Evolutionary conservation across 2,113 vertebrate species (phyloP), one percentile per base, ranked within the genome.

Genomic region (Nasalis larvatus): DNA sequence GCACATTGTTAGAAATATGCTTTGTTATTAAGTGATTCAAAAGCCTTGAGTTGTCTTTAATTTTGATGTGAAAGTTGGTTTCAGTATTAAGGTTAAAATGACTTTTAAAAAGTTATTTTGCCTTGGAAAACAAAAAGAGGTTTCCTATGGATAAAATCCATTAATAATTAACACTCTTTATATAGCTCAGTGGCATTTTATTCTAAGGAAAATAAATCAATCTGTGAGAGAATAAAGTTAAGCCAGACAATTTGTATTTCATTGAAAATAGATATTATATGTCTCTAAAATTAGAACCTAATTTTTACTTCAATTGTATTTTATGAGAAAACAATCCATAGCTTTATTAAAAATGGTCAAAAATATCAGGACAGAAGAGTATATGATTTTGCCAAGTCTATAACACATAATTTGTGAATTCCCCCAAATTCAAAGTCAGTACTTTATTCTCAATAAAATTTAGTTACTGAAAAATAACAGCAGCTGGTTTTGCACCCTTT

Each of bases 161-260:
- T 97, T 89, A 93, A 95, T 85, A 97, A 97, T 97, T 94, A 94
- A 92, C 27, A 76, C 23, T 91, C 32, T 85, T 97, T 97, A 95
- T 60, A 89, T 94, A 85, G 63, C 54, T 97, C 40, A 82, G 37
- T 77, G 89, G 80, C 97, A 84, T 94, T 60, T 94, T 69, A 95
- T 82, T 84, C 32, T 52, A 71, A 96, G 47, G 18, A 92, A 89
- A 95, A 95, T 52, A 83, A 91, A 90, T 97, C 76, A 95, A 54
- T 83, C n/a, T 77, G 4, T 73, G 47, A 80, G 45, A 95, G 13
- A 97, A 84, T 89, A 87, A 97, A 81, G 13, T 80, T 94, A 96
- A 96, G 32, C 6, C 63, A 95, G 56, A 56, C 1, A 78, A 94
- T 95, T 87, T 93, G 11, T 86, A 89, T 81, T 90, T 90, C 47